Conservation (phyloP, 2,113 vertebrate species). For the Ariopsis seemanni region DNA sequence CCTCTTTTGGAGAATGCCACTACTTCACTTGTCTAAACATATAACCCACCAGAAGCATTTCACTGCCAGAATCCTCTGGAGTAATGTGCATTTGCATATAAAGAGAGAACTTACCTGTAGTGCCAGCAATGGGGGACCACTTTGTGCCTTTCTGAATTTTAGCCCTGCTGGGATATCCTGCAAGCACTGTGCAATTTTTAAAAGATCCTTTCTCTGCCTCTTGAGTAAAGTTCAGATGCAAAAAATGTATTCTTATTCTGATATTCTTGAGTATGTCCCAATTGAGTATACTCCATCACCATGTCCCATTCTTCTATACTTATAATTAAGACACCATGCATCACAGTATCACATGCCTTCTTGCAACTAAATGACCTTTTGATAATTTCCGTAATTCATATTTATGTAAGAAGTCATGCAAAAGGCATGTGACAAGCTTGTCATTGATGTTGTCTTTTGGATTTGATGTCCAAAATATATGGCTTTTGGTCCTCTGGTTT, state of each 20-base stretch:
- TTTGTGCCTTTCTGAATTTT: not conserved
- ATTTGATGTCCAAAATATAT: not conserved
- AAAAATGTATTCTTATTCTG: not conserved
- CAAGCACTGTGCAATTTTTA: not conserved
- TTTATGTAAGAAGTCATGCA: not conserved
- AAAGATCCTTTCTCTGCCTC: not conserved
- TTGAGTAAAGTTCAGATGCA: not conserved
- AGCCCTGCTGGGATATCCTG: not conserved
- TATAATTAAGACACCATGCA: not conserved
- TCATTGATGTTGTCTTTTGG: not conserved
- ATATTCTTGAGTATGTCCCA: not conserved
- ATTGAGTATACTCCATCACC: not conserved
- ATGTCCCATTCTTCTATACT: not conserved
- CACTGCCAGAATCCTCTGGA: constrained; percentile 44
- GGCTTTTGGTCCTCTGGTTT: not conserved
- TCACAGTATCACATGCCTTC: constrained; percentile 27
- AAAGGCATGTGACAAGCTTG: not conserved
- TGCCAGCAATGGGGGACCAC: constrained; percentile 1
- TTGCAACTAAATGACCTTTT: not conserved
- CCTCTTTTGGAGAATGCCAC: constrained; percentile 51
- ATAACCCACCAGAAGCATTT: constrained; percentile 43
- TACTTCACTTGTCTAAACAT: constrained; percentile 52
- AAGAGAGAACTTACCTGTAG: constrained; percentile 27
- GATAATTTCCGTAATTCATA: not conserved
- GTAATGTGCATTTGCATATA: constrained; percentile 55